Conservation (phyloP, 2,797 vertebrate genomes). For the Anas flavirostris region DNA sequence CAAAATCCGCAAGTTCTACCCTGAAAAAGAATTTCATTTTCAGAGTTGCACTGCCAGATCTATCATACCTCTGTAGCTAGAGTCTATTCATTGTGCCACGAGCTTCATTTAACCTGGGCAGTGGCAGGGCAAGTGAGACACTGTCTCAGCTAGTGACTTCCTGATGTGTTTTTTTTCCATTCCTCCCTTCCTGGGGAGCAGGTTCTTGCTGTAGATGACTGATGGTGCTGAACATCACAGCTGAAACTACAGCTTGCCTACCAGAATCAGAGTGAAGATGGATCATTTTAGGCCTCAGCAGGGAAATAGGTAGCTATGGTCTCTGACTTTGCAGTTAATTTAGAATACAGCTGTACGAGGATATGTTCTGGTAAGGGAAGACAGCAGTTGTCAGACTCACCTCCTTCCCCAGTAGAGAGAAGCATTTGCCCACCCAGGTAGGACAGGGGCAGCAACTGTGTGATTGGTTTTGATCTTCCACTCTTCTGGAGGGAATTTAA, state of each 20-base stretch:
- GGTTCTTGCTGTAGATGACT: fast-evolving
- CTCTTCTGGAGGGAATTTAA: not conserved
- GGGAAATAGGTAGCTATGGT: not conserved
- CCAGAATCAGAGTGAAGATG: not conserved
- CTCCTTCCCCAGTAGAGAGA: not conserved
- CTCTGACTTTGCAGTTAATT: not conserved
- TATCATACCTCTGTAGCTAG: not conserved
- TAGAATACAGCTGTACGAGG: not conserved
- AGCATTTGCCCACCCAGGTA: fast-evolving
- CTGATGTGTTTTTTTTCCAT: not conserved
- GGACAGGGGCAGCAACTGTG: not conserved
- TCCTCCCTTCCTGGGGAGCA: not conserved
- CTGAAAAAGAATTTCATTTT: not conserved
- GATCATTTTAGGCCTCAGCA: not conserved
- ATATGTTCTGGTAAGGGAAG: not conserved
- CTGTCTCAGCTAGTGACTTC: fast-evolving
- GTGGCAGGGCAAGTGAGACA: not conserved
- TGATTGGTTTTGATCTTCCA: fast-evolving
- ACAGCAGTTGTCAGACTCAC: not conserved
- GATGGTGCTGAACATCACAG: not conserved
- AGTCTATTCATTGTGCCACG: not conserved
- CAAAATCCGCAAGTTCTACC: not conserved
- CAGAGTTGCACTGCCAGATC: not conserved
- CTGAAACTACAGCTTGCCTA: not conserved
- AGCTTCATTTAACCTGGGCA: conserved; percentile 10